Base-by-base conservation (phyloP, 1,140 invertebrate genomes). In the Nomia melanderi region DNA sequence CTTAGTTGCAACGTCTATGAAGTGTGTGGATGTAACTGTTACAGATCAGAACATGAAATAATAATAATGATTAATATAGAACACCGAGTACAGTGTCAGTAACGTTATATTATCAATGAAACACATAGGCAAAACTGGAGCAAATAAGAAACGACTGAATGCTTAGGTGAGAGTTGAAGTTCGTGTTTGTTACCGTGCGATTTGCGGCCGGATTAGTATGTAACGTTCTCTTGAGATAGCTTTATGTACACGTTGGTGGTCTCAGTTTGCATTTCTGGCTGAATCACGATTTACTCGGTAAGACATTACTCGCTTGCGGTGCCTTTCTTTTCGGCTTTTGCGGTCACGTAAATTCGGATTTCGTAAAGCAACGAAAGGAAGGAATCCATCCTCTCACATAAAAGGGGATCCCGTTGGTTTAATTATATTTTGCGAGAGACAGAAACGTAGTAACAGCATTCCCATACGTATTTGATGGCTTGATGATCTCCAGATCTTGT, bases 171-270 rank as follows among this genome's bases (percentile, higher is more conserved):
- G 11, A 25, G 50, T 20, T 67, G 60, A 71, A 23, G 12, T 25
- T 44, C 33, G 17, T 31, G 20, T 59, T 71, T 59, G 39, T 36
- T 29, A 44, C 60, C 23, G 20, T 44, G 33, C 56, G 56, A 71
- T 44, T 60, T 36, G 36, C 17, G 54, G 56, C 47, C 27, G 39
- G 44, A 60, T 71, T 33, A 71, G 67, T 56, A 33, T 60, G 67
- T 47, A 47, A 60, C 56, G 39, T 71, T 60, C 56, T 60, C 67
- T 60, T 27, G 39, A 31, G 60, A 60, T 47, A 27, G 54, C 31
- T 5, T 36, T 36, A 47, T 25, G 27, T 47, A 60, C 39, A 71
- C 60, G 74, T 57, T 77, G 83, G 84, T 86, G 84, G 84, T 85
- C 84, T 65, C 64, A 25, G 67, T 60, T 71, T 59, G 67, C 67